Percentiles rank a stretch among this genome's conserved stretches.
Conservation (phyloP, 2,797 vertebrate species). For the Leptodactylus fallax region DNA sequence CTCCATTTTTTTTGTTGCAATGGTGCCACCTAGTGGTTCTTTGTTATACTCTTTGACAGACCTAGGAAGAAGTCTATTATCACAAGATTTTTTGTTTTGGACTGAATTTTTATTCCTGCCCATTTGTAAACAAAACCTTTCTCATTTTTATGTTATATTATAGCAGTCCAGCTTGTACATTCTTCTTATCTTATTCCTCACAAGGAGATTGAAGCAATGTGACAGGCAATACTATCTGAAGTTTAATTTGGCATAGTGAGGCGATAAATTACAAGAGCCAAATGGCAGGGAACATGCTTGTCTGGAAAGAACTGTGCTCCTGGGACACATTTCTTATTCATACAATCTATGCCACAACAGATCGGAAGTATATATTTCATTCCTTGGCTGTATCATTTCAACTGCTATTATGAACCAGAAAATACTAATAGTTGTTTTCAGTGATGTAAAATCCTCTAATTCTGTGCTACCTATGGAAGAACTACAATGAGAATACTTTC, state of each 20-base stretch:
- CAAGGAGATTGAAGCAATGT: constrained; percentile 17
- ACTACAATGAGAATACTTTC: neutral
- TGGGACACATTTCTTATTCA: constrained; percentile 35
- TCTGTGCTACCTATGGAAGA: neutral
- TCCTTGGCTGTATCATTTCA: constrained; percentile 17
- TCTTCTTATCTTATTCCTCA: constrained; percentile 21
- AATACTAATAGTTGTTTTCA: neutral
- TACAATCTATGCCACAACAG: constrained; percentile 28
- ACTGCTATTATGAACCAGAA: constrained; percentile 1
- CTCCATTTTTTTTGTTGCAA: constrained; percentile 35
- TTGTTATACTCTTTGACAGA: neutral
- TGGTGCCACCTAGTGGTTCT: constrained; percentile 43
- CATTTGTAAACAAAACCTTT: neutral
- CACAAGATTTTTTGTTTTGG: neutral
- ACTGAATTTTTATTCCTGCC: neutral
- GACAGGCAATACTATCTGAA: constrained; percentile 36
- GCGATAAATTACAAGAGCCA: constrained; percentile 42
- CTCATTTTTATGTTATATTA: neutral
- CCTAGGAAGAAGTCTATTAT: neutral
- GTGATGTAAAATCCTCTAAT: neutral
- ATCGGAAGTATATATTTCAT: constrained; percentile 42
- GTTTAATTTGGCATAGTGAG: constrained; percentile 49
- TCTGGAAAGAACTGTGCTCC: constrained; percentile 36
- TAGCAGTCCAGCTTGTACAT: neutral
- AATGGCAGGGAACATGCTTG: constrained; percentile 48